Percentiles rank a stretch among this genome's conserved stretches.
These are phyloP conservation scores for Lemur catta DNA, from an alignment of 2,797 vertebrate species.

Conservation along the genomic window DNA sequence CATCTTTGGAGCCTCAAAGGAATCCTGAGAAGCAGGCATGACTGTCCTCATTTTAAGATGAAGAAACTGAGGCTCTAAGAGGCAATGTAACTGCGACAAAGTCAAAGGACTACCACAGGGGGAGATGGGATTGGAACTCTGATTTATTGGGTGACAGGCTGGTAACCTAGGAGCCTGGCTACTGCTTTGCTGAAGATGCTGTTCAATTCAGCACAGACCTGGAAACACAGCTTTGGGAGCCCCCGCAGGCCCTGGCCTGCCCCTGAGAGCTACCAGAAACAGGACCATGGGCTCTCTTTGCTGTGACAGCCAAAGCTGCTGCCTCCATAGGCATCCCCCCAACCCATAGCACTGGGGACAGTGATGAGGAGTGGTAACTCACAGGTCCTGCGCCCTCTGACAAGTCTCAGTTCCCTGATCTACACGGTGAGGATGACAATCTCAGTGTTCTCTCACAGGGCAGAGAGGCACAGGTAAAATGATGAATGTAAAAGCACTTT, in stretches of 20 bases:
- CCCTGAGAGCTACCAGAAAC: background rate
- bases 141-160: background rate
- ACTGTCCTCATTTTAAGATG: background rate
- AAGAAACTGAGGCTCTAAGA: background rate
- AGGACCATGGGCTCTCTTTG: background rate
- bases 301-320: background rate
- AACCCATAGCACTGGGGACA: background rate
- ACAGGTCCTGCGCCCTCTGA: background rate
- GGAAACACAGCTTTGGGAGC: background rate
- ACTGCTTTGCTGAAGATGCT: background rate
- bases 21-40: background rate
- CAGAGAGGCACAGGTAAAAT: background rate
- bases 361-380: background rate
- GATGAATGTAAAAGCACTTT: background rate
- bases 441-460: background rate
- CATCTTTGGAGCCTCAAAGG: background rate
- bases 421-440: background rate
- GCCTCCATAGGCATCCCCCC: background rate
- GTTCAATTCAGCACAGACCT: constrained; percentile 22
- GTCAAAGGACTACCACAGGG: background rate
- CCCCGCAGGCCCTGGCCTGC: background rate
- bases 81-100: background rate
- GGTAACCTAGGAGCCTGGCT: background rate
- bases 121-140: background rate
- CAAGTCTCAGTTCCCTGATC: background rate